A percentile compares a stretch with the other conserved stretches of the same genome.
phyloP scores from a whole-genome alignment of 2,888 invertebrate genomes.

The Leucozona laternaria region DNA sequence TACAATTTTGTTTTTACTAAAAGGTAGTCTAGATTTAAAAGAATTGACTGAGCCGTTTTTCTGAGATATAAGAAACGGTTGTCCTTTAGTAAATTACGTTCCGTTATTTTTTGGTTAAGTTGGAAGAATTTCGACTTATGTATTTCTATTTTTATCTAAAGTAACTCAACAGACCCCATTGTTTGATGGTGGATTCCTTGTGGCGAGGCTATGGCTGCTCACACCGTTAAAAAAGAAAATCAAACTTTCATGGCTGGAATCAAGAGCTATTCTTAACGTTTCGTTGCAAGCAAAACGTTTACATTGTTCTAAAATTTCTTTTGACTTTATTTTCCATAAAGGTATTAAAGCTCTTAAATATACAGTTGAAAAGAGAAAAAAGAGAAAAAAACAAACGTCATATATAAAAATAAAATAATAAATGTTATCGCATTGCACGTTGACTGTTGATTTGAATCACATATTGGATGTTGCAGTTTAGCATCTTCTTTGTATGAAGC shows the following conservation, averaged over 20 bases:
- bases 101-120: too few relatives aligned
- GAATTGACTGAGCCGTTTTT: too few relatives aligned
- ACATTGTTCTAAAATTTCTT: conserved; percentile 23
- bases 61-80: too few relatives aligned
- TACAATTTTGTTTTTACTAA: too few relatives aligned
- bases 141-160: too few relatives aligned
- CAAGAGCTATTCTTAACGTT: conserved; percentile 28
- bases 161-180: not conserved
- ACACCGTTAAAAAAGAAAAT: not conserved
- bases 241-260: not conserved
- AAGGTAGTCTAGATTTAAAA: too few relatives aligned
- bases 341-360: conserved; percentile 1
- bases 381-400: not conserved
- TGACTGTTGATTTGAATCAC: conserved; percentile 61
- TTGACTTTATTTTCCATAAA: conserved; percentile 19
- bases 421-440: conserved; percentile 60
- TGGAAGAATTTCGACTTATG: too few relatives aligned
- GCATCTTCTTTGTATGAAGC: conserved; percentile 12
- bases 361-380: not conserved
- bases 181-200: not conserved
- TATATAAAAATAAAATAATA: conserved; percentile 39
- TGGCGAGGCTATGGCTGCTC: not conserved
- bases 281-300: conserved; percentile 29
- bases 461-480: conserved; percentile 13
- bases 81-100: too few relatives aligned